phyloP scores from a whole-genome alignment of 2,113 vertebrate genomes.

The Macquaria australasica region DNA sequence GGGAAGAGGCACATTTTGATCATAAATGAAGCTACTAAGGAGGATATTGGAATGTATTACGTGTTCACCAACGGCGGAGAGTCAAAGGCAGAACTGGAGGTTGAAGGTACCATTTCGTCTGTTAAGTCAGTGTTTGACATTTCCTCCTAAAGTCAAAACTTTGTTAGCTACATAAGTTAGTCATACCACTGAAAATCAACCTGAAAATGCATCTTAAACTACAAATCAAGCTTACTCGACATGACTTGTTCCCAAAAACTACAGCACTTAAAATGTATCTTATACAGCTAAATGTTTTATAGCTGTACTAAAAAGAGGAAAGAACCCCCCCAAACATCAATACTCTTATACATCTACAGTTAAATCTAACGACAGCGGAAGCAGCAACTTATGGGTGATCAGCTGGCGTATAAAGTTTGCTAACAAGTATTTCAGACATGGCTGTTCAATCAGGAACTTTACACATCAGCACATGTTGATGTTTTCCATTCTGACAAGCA shows the following conservation, averaged over 20 bases:
- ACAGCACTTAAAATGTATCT: too few species aligned
- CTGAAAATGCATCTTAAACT: background rate
- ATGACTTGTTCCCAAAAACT: background rate
- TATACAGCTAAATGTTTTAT: too few species aligned
- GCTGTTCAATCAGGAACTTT: constrained; percentile 35
- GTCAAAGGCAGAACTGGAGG: constrained; percentile 90
- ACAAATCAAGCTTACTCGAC: background rate
- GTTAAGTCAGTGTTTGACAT: background rate
- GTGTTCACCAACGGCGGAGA: constrained; percentile 90
- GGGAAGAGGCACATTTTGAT: constrained; percentile 90
- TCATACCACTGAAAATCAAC: background rate
- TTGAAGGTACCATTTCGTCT: constrained; percentile 86
- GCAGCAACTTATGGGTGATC: background rate
- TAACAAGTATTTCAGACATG: constrained; percentile 11
- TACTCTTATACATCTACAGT: background rate
- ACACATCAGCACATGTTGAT: constrained; percentile 54
- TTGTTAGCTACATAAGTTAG: background rate
- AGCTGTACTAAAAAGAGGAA: background rate
- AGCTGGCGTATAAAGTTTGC: constrained; percentile 23
- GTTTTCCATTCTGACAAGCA: constrained; percentile 69
- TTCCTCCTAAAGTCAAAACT: background rate
- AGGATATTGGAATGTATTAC: constrained; percentile 88
- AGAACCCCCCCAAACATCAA: background rate
- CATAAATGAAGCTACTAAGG: constrained; percentile 87
- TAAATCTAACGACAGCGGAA: background rate